Evolutionary conservation across 2,888 invertebrate species (phyloP).

Genomic region (Barypeithes pellucidus): DNA sequence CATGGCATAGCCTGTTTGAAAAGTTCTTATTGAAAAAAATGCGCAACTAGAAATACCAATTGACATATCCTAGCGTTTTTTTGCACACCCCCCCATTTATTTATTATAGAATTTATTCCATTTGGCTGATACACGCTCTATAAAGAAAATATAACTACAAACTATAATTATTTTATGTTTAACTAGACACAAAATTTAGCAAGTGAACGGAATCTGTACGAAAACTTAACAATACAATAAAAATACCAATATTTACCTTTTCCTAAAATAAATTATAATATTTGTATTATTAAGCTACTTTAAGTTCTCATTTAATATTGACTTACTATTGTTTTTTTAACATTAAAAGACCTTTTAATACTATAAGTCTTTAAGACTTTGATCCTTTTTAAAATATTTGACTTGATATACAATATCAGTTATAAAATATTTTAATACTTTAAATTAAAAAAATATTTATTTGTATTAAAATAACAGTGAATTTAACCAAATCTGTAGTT

Average conservation of each 20-base stretch:
- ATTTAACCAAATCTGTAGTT: no score
- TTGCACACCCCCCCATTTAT: no score
- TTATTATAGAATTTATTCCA: no score
- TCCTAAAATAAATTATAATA: background rate
- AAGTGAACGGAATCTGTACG: no score
- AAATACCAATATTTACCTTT: background rate
- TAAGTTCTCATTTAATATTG: constrained; percentile 11
- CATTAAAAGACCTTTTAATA: background rate
- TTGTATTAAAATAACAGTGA: background rate
- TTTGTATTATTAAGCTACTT: constrained; percentile 1
- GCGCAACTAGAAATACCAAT: no score
- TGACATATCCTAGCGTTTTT: no score
- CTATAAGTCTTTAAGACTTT: background rate
- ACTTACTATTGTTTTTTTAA: background rate
- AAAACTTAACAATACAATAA: background rate
- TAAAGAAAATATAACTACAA: no score
- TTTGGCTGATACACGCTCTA: no score
- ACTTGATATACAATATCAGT: background rate
- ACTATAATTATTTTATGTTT: no score
- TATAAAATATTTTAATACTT: background rate
- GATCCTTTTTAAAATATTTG: background rate
- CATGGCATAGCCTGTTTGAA: no score
- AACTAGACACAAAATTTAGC: no score
- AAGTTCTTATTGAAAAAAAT: no score
- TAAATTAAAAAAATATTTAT: background rate